Evolutionary conservation across 2,888 invertebrate genomes (phyloP), one percentile per base, ranked within the genome.

Genomic region (Epistrophella euchroma): DNA sequence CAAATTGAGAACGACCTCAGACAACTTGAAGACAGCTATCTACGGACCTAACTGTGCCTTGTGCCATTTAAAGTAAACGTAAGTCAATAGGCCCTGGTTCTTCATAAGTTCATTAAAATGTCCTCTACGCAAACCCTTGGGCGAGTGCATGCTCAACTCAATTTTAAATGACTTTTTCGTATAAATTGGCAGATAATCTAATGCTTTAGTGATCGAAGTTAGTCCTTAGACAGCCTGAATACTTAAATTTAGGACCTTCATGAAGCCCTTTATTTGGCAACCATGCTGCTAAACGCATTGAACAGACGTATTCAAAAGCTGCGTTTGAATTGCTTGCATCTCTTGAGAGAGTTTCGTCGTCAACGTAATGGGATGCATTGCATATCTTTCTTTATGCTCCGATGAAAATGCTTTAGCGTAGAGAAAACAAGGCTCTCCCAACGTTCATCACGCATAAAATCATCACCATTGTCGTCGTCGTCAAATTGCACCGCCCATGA

Each of bases 301-400:
- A 52, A 37, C 32, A 52, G 10, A 52, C n/a, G 50, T 66, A 66
- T 10, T 47, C 19, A 47, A 66, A 37, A 10, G 43, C 37, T 37
- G 19, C 15, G 35, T 37, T 66, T 43, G 52, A 15, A 72, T 64
- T 17, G 40, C 77, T 25, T 17, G 40, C 77, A 28, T 43, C 52
- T 52, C 68, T 60, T 25, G 22, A 25, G 25, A 64, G 25, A 55
- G 17, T 45, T 13, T 32, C 6, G 7, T 32, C 19, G 15, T 25
- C 22, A 5, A n/a, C n/a, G n/a, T n/a, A n/a, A n/a, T n/a, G 5
- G 6, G 11, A 19, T 60, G 25, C 22, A 50, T 55, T 68, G 83
- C 77, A 78, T 74, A 37, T 62, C 74, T 74, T 60, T 70, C 74
- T 74, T 60, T 71, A 52, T 70, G 75, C 62, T 68, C 52, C 37